phyloP scores from a whole-genome alignment of 2,888 invertebrate species.

The Coleophora flavipennella region DNA sequence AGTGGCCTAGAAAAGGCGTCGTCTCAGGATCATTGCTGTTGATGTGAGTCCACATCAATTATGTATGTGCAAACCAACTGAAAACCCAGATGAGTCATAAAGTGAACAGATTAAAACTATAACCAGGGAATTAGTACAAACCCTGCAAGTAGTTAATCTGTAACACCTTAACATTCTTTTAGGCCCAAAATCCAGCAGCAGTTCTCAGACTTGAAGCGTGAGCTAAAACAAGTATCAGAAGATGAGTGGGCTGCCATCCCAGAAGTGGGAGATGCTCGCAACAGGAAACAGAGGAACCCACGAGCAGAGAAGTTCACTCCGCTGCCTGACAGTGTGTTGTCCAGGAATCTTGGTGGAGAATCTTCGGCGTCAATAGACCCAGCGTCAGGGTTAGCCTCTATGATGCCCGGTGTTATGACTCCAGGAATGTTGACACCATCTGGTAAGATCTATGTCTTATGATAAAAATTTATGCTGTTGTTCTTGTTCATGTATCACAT shows the following conservation, averaged over 20 bases:
- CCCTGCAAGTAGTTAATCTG: no score
- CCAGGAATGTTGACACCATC: constrained; percentile 91
- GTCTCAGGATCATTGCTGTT: no score
- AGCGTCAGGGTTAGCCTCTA: constrained; percentile 86
- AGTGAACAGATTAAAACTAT: no score
- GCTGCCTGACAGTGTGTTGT: constrained; percentile 94
- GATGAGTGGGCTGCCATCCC: constrained; percentile 98
- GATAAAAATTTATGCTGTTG: no score
- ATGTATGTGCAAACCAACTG: no score
- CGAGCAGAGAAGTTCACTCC: constrained; percentile 97
- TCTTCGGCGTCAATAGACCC: constrained; percentile 86
- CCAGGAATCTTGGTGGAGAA: constrained; percentile 89
- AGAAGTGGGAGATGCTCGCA: constrained; percentile 99
- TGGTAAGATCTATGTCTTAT: constrained; percentile 42
- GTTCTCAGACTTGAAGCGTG: constrained; percentile 96
- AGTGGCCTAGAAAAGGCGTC: no score
- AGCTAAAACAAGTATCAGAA: constrained; percentile 84
- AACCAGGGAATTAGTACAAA: no score
- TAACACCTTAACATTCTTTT: no score
- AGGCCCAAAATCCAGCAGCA: constrained; percentile 99
- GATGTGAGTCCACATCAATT: no score
- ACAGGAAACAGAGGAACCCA: constrained; percentile 95
- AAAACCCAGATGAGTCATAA: no score
- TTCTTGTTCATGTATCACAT: no score
- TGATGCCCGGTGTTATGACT: constrained; percentile 88